Evolutionary conservation across 1,140 invertebrate genomes (phyloP).

Genomic region (Bemisia tabaci): DNA sequence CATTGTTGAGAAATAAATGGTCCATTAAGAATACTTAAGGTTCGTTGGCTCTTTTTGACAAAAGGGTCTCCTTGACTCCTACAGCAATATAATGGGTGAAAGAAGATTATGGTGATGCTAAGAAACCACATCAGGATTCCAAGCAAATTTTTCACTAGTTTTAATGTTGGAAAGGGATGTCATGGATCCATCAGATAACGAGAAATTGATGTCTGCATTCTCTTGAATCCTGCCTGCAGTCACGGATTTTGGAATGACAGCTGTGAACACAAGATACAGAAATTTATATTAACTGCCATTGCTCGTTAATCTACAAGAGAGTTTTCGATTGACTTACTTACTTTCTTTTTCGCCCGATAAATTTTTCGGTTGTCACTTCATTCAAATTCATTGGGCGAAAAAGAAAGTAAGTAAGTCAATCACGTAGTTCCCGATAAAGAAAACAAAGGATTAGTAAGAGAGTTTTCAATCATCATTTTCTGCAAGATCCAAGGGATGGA

Average conservation of each 20-base stretch:
- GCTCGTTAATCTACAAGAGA: neutral
- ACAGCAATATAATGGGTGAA: too few relatives aligned
- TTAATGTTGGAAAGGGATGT: slow-evolving; percentile 38
- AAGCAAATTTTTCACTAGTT: slow-evolving; percentile 46
- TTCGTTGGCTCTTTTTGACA: too few relatives aligned
- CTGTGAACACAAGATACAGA: slow-evolving; percentile 28
- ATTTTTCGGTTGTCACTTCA: neutral
- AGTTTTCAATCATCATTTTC: too few relatives aligned
- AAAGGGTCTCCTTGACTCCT: too few relatives aligned
- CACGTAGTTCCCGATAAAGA: neutral
- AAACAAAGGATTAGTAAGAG: too few relatives aligned
- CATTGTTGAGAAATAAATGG: too few relatives aligned
- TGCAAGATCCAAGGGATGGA: too few relatives aligned
- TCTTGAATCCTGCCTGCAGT: slow-evolving; percentile 43
- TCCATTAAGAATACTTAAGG: too few relatives aligned
- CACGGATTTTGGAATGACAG: slow-evolving; percentile 55
- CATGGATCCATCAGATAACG: slow-evolving; percentile 41
- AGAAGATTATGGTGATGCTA: too few relatives aligned
- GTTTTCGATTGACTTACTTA: neutral
- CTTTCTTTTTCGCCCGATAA: neutral
- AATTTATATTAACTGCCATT: neutral
- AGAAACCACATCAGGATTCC: slow-evolving; percentile 43
- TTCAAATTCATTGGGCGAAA: neutral
- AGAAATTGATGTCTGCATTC: slow-evolving; percentile 51
- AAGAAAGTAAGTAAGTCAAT: too few relatives aligned